Evolutionary conservation across 2,113 vertebrate species (phyloP).

Genomic region (Heteronetta atricapilla): DNA sequence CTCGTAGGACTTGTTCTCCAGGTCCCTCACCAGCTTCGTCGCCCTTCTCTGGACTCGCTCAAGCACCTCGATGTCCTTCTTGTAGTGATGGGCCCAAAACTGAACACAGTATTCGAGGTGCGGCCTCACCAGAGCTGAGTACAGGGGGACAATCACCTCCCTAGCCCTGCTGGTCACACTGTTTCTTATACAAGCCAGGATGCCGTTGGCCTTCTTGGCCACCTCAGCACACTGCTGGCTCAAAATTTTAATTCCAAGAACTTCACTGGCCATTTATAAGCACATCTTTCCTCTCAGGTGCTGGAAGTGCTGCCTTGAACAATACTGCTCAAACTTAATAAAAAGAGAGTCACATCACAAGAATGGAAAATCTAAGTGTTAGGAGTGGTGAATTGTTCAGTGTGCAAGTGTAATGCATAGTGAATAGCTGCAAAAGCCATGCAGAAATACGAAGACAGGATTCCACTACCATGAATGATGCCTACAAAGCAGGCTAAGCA

Average conservation of each 20-base stretch:
- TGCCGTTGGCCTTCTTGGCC: no score
- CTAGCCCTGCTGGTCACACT: no score
- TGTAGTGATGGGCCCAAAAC: no score
- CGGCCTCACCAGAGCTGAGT: no score
- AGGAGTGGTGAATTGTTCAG: background rate
- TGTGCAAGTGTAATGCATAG: background rate
- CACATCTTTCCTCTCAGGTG: background rate
- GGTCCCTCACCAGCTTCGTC: no score
- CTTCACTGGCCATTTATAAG: background rate
- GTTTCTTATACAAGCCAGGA: no score
- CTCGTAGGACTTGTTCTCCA: no score
- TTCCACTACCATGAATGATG: background rate
- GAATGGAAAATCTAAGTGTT: background rate
- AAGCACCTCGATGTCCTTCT: no score
- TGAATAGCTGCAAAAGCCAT: background rate
- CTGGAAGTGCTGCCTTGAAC: background rate
- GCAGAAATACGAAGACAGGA: background rate
- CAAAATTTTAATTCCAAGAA: background rate
- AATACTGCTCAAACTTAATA: background rate
- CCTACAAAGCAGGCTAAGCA: background rate
- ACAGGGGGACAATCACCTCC: no score
- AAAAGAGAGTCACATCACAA: background rate
- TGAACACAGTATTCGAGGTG: no score
- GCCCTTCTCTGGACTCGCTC: no score
- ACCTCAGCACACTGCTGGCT: no score